Evolutionary conservation across 2,888 invertebrate genomes (phyloP).

Genomic region (Agrotis clavis): DNA sequence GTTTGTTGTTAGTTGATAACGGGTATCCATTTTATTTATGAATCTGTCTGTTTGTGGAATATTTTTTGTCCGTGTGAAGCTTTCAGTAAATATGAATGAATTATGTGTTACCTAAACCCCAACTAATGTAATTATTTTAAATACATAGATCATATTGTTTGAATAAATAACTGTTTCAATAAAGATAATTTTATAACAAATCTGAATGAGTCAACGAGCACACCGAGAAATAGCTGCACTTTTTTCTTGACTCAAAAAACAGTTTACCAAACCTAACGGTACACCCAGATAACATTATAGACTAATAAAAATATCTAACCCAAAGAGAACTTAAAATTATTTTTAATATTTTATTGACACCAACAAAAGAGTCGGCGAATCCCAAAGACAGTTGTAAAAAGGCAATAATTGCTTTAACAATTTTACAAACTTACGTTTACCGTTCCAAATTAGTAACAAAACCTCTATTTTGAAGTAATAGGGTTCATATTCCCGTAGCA

Average conservation of each 20-base stretch:
- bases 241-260: conserved; percentile 45
- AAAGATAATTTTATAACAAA: neutral
- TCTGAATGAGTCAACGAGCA: conserved; percentile 35
- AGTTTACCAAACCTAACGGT: conserved; percentile 71
- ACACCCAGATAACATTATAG: conserved; percentile 65
- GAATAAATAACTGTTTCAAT: neutral
- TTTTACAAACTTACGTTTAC: conserved; percentile 51
- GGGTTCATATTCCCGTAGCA: conserved; percentile 41
- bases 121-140: neutral
- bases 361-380: conserved; percentile 76
- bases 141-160: neutral
- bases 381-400: conserved; percentile 80
- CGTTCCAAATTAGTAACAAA: neutral
- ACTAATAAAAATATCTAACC: conserved; percentile 75
- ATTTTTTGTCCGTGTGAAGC: neutral
- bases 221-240: conserved; percentile 26
- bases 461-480: conserved; percentile 14
- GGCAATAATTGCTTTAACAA: conserved; percentile 77
- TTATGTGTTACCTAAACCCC: neutral
- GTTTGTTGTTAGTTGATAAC: conserved; percentile 12
- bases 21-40: neutral
- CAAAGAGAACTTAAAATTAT: conserved; percentile 68
- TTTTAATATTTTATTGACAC: conserved; percentile 75
- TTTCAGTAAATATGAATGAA: no score
- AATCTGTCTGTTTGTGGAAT: neutral